Evolutionary conservation across 1,140 invertebrate genomes (phyloP), one percentile per base, ranked within the genome.

Genomic region (Heliothis subflexa): DNA sequence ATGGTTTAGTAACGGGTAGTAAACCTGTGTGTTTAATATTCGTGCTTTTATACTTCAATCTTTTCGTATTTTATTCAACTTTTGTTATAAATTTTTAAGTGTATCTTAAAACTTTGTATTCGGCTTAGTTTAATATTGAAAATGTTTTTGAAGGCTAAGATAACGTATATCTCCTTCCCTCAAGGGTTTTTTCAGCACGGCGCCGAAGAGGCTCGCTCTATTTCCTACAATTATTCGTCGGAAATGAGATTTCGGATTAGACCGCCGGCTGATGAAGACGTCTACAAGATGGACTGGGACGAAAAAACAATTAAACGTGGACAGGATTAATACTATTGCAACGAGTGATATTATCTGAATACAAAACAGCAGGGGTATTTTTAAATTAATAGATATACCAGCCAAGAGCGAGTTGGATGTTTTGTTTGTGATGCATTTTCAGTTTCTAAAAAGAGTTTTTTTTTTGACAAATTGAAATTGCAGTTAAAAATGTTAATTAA

Each of bases 221-320:
- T 86, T 83, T 85, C 81, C 83, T 82, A 85, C 83, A 86, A 86
- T 88, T 88, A 88, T 86, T 85, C 82, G 57, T 82, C 81, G 88
- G 88, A 88, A 89, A 89, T 89, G 84, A 89, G 88, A 86, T 86
- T 85, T 85, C 81, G 84, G 88, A 89, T 89, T 89, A 89, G 80
- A 86, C 79, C 75, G 78, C 61, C 77, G 72, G 55, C 80, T 83
- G 85, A 85, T 86, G 83, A 88, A 86, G 86, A 85, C 80, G 81
- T 62, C 75, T 74, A 55, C 74, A 74, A 85, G 81, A 85, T 82
- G 73, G 81, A 83, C 79, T 55, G 68, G 33, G 75, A 81, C 80
- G 81, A 83, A 88, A 86, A 85, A 86, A 88, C 87, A 87, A 88
- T 87, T 86, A 86, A 73, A 47, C 40, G 25, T 82, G 79, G 28